Evolutionary conservation across 1,140 invertebrate genomes (phyloP).

Genomic region (Nixonia krombeini): DNA sequence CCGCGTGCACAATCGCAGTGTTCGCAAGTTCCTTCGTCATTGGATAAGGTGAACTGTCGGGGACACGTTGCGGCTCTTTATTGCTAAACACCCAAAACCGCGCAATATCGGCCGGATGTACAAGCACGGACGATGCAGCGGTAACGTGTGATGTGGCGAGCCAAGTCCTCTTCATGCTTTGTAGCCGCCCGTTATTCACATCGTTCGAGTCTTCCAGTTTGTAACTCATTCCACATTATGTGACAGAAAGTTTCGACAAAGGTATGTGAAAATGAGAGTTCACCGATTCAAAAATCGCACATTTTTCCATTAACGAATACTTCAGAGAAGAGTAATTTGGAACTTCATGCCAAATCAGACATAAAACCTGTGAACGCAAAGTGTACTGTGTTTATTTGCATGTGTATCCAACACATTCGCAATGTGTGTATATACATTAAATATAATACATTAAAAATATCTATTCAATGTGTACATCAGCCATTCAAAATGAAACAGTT

Average conservation of each 20-base stretch:
- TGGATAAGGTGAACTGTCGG: slow-evolving; percentile 38
- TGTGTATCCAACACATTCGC: not conserved
- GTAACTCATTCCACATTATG: slow-evolving; percentile 38
- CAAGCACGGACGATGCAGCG: slow-evolving; percentile 45
- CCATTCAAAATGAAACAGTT: no score
- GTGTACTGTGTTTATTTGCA: no score
- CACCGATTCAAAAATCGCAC: slow-evolving; percentile 5
- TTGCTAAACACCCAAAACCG: slow-evolving; percentile 63
- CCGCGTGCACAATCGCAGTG: slow-evolving; percentile 33
- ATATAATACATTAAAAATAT: no score
- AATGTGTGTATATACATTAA: no score
- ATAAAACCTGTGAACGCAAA: no score
- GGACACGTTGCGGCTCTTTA: slow-evolving; percentile 56
- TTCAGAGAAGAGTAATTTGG: not conserved
- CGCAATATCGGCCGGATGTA: slow-evolving; percentile 59
- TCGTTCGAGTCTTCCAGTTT: slow-evolving; percentile 53
- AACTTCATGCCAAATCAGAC: not conserved
- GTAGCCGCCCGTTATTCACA: slow-evolving; percentile 56
- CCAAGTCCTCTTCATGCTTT: slow-evolving; percentile 52
- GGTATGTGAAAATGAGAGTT: slow-evolving; percentile 21
- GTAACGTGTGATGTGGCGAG: slow-evolving; percentile 61
- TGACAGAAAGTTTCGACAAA: slow-evolving; percentile 37
- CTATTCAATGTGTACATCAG: no score
- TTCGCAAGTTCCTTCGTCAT: slow-evolving; percentile 10
- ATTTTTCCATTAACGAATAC: not conserved